Evolutionary conservation across 2,797 vertebrate genomes (phyloP).

Genomic region (Aulostomus chinensis): DNA sequence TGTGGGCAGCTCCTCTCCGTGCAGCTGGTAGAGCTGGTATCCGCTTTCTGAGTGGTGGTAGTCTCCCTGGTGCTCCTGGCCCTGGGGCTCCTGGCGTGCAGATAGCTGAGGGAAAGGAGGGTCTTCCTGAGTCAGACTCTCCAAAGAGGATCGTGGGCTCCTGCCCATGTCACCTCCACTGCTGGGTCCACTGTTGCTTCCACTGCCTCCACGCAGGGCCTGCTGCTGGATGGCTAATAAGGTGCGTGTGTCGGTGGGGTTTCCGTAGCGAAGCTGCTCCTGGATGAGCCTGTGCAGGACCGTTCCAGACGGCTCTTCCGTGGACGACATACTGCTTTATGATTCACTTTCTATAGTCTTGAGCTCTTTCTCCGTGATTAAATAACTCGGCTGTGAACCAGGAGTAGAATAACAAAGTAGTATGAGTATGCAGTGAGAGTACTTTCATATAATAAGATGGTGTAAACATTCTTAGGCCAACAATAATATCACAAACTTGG

Average conservation of each 20-base stretch:
- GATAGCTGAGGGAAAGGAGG: constrained; percentile 89
- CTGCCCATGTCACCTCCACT: constrained; percentile 72
- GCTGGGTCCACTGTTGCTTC: constrained; percentile 84
- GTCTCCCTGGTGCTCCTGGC: constrained; percentile 94
- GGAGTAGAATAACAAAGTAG: constrained; percentile 5
- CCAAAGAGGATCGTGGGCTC: constrained; percentile 88
- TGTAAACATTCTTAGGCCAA: no score
- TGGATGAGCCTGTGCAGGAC: constrained; percentile 98
- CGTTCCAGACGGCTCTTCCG: constrained; percentile 94
- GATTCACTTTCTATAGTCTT: constrained; percentile 31
- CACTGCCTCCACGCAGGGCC: constrained; percentile 79
- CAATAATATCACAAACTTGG: no score
- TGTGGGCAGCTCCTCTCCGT: constrained; percentile 91
- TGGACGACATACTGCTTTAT: constrained; percentile 85
- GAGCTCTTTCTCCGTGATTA: constrained; percentile 20
- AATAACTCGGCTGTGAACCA: constrained; percentile 51
- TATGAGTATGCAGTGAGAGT: constrained; percentile 11
- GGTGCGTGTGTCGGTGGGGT: constrained; percentile 94
- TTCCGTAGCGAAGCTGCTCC: constrained; percentile 97
- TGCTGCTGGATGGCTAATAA: constrained; percentile 95
- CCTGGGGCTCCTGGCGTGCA: constrained; percentile 95
- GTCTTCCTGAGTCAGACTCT: constrained; percentile 91
- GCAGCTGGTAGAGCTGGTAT: constrained; percentile 84
- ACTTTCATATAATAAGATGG: neutral
- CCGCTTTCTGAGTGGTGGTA: constrained; percentile 88